phyloP scores from a whole-genome alignment of 2,113 vertebrate species.

The Zosterops hypoxanthus region DNA sequence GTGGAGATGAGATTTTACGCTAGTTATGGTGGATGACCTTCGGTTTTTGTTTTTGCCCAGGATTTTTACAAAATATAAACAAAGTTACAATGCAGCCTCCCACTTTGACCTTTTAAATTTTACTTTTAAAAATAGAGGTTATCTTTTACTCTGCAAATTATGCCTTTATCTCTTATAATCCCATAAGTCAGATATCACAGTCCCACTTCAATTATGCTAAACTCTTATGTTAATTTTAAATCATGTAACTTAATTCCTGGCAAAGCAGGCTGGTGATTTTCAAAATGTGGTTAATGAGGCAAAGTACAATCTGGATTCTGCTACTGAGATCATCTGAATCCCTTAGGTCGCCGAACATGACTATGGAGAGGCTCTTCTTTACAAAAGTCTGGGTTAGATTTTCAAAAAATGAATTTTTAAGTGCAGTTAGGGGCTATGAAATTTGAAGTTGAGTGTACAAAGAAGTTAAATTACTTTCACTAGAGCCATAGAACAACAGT shows the following conservation, averaged over 20 bases:
- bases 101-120: conserved; percentile 44
- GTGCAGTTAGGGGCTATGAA: conserved; percentile 46
- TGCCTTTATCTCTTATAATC: conserved; percentile 58
- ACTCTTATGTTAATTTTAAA: conserved; percentile 70
- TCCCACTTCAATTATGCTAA: conserved; percentile 72
- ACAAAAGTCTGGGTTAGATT: conserved; percentile 17
- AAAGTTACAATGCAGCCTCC: not conserved
- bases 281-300: conserved; percentile 72
- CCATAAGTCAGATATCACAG: conserved; percentile 62
- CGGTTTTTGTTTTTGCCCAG: not conserved
- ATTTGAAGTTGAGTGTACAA: conserved; percentile 15
- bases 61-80: not conserved
- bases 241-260: conserved; percentile 70
- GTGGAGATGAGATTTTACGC: not conserved
- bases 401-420: conserved; percentile 56
- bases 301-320: conserved; percentile 62
- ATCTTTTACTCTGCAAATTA: conserved; percentile 44
- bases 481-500: conserved; percentile 17
- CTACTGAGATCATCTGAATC: conserved; percentile 55
- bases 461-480: conserved; percentile 46
- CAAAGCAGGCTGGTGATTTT: conserved; percentile 64
- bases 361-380: conserved; percentile 47
- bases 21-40: not conserved
- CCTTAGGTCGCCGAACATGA: conserved; percentile 34
- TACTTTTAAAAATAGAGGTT: conserved; percentile 60